Conservation (phyloP, 2,113 vertebrate genomes). For the Corythornis cristatus region DNA sequence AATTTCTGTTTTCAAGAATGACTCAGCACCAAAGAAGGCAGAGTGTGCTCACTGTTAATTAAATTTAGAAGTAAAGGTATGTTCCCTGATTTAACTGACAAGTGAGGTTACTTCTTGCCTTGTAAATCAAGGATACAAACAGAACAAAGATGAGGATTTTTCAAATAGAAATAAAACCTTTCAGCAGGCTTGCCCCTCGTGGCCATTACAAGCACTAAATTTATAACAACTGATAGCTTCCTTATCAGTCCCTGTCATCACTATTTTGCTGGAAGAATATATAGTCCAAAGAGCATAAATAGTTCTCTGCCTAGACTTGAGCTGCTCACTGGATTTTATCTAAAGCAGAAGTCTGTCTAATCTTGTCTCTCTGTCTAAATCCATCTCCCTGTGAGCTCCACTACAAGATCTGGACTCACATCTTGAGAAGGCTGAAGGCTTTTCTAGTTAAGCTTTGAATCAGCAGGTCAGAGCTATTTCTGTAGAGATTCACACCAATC, state of each 20-base stretch:
- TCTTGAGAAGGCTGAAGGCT: neutral
- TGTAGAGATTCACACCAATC: neutral
- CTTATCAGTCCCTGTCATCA: neutral
- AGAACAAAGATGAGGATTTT: neutral
- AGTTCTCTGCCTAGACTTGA: neutral
- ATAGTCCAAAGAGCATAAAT: neutral
- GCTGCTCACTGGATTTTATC: neutral
- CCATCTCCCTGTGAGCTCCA: neutral
- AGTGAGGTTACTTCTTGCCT: neutral
- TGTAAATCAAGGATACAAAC: neutral
- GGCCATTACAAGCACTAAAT: neutral
- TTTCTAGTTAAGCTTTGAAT: neutral
- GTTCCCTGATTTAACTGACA: neutral
- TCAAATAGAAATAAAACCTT: neutral
- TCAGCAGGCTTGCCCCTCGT: rapidly evolving
- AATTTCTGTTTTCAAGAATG: neutral
- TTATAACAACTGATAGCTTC: neutral
- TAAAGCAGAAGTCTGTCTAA: neutral
- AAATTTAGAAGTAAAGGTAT: neutral
- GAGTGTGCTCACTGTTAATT: neutral
- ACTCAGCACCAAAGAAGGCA: neutral
- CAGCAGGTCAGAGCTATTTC: neutral
- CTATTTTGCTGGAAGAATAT: neutral
- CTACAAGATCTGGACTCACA: neutral
- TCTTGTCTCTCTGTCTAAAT: neutral